These are phyloP conservation scores for Bungarus multicinctus DNA, from an alignment of 2,113 vertebrate genomes.

Conservation along the genomic window DNA sequence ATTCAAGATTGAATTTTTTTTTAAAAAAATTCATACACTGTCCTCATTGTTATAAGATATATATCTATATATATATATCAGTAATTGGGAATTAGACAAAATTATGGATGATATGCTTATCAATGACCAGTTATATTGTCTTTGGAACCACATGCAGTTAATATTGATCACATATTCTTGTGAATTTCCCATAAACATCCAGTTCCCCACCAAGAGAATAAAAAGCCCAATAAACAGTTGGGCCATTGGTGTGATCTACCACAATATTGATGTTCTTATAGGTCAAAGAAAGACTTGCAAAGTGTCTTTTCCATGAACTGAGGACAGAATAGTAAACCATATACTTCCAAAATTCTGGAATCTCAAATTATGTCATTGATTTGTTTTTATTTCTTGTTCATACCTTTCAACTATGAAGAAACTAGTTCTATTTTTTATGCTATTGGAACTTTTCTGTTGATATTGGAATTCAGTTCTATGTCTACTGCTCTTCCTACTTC, in stretches of 20 bases:
- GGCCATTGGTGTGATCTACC: background rate
- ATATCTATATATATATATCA: background rate
- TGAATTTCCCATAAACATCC: background rate
- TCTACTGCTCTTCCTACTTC: background rate
- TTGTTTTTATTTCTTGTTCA: background rate
- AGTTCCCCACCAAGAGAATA: background rate
- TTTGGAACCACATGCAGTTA: background rate
- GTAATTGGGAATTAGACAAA: background rate
- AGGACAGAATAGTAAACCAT: background rate
- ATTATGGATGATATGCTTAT: background rate
- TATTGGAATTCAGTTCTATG: background rate
- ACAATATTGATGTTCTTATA: background rate
- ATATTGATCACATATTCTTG: background rate
- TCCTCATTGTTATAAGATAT: background rate
- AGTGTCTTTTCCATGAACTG: background rate
- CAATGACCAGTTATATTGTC: background rate
- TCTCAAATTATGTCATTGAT: background rate
- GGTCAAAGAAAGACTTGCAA: background rate
- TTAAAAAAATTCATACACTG: background rate
- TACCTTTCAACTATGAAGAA: background rate
- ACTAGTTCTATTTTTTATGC: background rate
- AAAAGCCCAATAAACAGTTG: background rate
- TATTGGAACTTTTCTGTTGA: background rate
- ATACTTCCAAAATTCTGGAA: background rate
- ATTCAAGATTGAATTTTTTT: background rate